A percentile compares a stretch with the other conserved stretches of the same genome.
Evolutionary conservation across 2,797 vertebrate genomes (phyloP).

Genomic region (Philypnodon macrostomus): DNA sequence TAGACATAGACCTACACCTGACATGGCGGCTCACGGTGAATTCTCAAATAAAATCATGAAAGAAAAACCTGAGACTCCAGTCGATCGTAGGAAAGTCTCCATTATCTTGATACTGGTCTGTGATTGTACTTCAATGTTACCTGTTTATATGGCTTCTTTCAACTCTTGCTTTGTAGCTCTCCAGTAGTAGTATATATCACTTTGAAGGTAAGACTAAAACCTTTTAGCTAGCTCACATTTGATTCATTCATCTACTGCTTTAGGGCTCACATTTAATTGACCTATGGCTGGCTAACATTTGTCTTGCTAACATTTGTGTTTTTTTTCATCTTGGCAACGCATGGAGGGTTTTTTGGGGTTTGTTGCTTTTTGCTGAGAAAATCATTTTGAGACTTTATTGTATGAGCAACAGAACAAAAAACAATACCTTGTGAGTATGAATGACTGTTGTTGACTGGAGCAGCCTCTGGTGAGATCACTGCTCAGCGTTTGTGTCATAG

Average conservation of each 20-base stretch:
- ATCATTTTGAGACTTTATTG: too few relatives aligned
- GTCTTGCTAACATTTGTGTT: too few relatives aligned
- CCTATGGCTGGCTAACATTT: too few relatives aligned
- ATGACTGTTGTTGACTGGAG: conserved; percentile 15
- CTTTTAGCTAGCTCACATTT: too few relatives aligned
- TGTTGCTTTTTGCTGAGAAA: too few relatives aligned
- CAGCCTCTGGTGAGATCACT: conserved; percentile 50
- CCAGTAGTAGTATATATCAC: background rate
- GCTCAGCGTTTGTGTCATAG: too few relatives aligned
- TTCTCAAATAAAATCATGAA: conserved; percentile 58
- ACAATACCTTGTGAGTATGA: conserved; percentile 22
- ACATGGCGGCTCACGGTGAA: conserved; percentile 1
- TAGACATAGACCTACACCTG: conserved; percentile 35
- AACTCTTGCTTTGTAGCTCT: conserved; percentile 20
- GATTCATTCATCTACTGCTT: too few relatives aligned
- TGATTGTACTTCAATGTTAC: conserved; percentile 46
- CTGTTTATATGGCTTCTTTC: conserved; percentile 41
- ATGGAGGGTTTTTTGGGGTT: too few relatives aligned
- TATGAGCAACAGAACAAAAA: conserved; percentile 34
- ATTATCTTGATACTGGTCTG: conserved; percentile 43
- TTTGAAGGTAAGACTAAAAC: background rate
- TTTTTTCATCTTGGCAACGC: too few relatives aligned
- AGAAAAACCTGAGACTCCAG: conserved; percentile 27
- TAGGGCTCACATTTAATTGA: too few relatives aligned
- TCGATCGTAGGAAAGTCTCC: conserved; percentile 32